Base-by-base conservation (phyloP, 2,797 vertebrate species). In the Knipowitschia caucasica region DNA sequence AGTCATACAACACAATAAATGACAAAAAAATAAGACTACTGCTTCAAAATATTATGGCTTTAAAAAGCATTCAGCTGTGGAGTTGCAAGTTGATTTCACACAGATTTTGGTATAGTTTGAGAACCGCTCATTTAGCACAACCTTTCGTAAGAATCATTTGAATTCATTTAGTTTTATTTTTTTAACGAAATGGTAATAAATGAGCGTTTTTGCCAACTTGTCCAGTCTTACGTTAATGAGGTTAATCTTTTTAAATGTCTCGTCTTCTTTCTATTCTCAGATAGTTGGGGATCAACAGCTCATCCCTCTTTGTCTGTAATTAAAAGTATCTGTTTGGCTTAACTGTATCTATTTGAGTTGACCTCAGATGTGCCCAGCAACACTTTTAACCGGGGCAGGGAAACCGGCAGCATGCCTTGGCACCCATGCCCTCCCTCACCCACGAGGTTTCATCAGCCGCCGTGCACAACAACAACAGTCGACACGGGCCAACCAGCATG, bases 401-500 rank as follows among this genome's bases (percentile, higher is more conserved):
- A 24, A 79, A 71, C 53, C 59, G 9, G 54, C 67, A 50, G n/a
- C 66, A 79, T 3, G 64, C 77, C 33, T 75, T 62, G 66, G 30
- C 0, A n/a, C 6, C 56, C 44, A 20, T 61, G 53, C 81, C 80
- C 79, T 67, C 78, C 81, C 81, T 81, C 80, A 82, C 75, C 81
- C 81, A 81, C 59, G 57, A 88, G 81, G 80, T 83, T 84, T 78
- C 83, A 85, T 84, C 82, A 84, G 81, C 81, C 76, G 81, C 81
- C 76, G 60, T 76, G 52, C 84, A 74, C 83, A 87, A 90, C 89
- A 90, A 91, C 89, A 91, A 86, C 83, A 53, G 73, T 64, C 50
- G 46, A 74, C 81, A 70, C 75, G 51, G 83, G 83, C 90, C 91
- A 92, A 92, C 89, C 91, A 90, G 86, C 81, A 78, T 36, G 78